Evolutionary conservation across 2,888 invertebrate species (phyloP).

Genomic region (Tanypteryx hageni): DNA sequence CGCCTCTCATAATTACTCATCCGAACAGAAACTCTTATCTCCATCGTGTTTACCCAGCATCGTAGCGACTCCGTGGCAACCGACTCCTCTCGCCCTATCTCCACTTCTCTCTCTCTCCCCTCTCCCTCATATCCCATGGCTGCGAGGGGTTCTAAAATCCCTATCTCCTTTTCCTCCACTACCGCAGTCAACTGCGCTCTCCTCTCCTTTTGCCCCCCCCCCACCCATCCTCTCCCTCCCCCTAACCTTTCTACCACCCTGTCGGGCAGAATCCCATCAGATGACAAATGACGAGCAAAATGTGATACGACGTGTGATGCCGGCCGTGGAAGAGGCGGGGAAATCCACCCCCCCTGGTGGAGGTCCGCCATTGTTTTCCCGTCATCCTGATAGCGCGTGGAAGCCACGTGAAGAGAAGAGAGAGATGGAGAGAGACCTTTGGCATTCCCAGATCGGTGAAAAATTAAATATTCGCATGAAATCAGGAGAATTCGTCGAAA

Average conservation of each 20-base stretch:
- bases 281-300: conserved; percentile 61
- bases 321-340: neutral
- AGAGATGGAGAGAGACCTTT: neutral
- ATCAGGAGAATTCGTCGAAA: too few species aligned
- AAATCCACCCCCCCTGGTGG: conserved; percentile 18
- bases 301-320: conserved; percentile 41
- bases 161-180: neutral
- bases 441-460: neutral
- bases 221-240: neutral
- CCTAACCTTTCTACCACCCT: conserved; percentile 14
- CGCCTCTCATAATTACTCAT: conserved; percentile 27
- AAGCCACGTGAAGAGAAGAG: conserved; percentile 11
- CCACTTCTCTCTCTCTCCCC: neutral
- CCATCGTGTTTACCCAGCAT: conserved; percentile 17
- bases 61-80: neutral
- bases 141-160: too few species aligned
- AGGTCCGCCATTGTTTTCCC: conserved; percentile 55
- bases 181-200: neutral
- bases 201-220: neutral
- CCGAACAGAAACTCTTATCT: conserved; percentile 28
- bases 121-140: too few species aligned
- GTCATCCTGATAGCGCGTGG: conserved; percentile 8
- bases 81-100: conserved; percentile 3
- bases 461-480: neutral
- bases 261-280: conserved; percentile 41